phyloP scores from a whole-genome alignment of 64 coral and sea anemone species.

The Actinia tenebrosa region DNA sequence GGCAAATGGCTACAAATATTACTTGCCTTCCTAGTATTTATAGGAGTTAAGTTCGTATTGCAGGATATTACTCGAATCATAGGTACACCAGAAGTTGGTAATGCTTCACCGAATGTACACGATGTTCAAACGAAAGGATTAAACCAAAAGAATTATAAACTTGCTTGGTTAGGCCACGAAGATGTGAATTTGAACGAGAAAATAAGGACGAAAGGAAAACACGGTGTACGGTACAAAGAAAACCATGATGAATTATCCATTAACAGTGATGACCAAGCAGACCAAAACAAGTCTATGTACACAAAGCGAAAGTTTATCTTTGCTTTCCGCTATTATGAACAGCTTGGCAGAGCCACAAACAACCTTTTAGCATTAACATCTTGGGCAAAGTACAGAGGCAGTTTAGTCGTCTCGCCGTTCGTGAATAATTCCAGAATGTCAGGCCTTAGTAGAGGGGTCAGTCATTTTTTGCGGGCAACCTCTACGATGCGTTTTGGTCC shows the following conservation, averaged over 20 bases:
- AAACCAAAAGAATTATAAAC: conserved; percentile 13
- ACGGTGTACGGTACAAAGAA: not conserved
- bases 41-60: not conserved
- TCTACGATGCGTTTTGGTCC: conserved; percentile 40
- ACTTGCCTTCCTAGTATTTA: not conserved
- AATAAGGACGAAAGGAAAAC: conserved; percentile 1
- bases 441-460: conserved; percentile 69
- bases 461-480: conserved; percentile 60
- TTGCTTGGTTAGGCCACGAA: not conserved
- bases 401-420: conserved; percentile 74
- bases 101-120: not conserved
- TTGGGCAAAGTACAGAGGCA: conserved; percentile 64
- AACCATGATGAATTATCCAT: not conserved
- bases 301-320: conserved; percentile 77
- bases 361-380: conserved; percentile 85
- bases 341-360: conserved; percentile 84
- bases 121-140: not conserved
- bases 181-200: not conserved
- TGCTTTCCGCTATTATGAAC: conserved; percentile 99
- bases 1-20: conserved; percentile 12
- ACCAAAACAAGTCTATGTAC: not conserved
- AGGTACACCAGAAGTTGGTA: not conserved
- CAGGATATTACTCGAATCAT: not conserved
- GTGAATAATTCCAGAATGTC: conserved; percentile 99
- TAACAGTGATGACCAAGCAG: not conserved